Base-by-base conservation (phyloP, 2,113 vertebrate species). In the Ophthalmolycus amberensis region DNA sequence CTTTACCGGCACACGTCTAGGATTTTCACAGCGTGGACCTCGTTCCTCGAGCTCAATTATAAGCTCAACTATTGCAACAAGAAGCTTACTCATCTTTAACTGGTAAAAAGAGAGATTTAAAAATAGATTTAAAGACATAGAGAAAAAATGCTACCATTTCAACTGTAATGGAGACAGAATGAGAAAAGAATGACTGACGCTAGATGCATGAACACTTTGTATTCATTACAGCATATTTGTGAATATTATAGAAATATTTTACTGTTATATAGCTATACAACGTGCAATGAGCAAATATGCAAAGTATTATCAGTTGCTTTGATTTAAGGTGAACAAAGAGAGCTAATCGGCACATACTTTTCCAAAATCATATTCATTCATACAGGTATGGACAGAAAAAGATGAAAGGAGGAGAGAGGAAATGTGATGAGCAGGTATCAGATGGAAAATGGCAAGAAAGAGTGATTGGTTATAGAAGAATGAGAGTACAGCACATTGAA, bases 101-200 rank as follows among this genome's bases (percentile, higher is more conserved):
- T 67, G 46, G 27, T 63, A 20, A 66, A 20, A 69, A 59, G 58
- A 50, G 34, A 62, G 32, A 32, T 32, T 32, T 22, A 20, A 42
- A 7, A 65, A 63, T 37, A 85, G 66, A 60, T 63, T 77, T 50
- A 65, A 83, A 85, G 74, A 79, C 75, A 86, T 65, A 88, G 38
- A 89, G 62, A 83, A 34, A 22, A 80, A 93, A 92, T 94, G 92
- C 93, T 78, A 80, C 91, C 92, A 93, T 93, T 93, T 93, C 92
- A 93, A 93, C 80, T 77, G 85, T 74, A 74, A 93, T 92, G 86
- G 77, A 79, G 85, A 93, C 10, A 85, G 85, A 92, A 89, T 93
- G 89, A 83, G 59, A 75, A 50, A 81, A 65, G 42, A 81, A 78
- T 89, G 91, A 82, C 38, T 74, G 73, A 68, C 44, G 72, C 27